Evolutionary conservation across 1,140 invertebrate species (phyloP).

Genomic region (Polypedilum pembai): DNA sequence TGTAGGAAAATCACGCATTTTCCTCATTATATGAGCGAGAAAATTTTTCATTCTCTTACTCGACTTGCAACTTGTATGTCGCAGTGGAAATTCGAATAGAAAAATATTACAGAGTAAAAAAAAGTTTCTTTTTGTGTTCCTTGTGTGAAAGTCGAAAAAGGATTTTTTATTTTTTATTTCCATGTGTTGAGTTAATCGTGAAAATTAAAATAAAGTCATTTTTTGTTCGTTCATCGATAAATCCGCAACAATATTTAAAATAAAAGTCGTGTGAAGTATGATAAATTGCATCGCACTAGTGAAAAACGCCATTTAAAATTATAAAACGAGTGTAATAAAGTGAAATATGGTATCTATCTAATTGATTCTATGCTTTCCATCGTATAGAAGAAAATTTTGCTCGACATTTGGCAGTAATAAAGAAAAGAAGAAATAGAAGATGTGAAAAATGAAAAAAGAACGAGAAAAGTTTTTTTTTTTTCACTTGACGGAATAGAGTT

Average conservation of each 20-base stretch:
- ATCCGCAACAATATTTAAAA: neutral
- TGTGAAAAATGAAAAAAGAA: neutral
- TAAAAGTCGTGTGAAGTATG: neutral
- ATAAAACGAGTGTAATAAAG: neutral
- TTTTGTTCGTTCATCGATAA: slow-evolving; percentile 2
- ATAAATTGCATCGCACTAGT: slow-evolving; percentile 10
- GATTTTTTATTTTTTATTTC: slow-evolving; percentile 15
- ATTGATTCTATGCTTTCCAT: neutral
- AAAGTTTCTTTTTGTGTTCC: neutral
- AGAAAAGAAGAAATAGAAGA: neutral
- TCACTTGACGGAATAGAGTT: slow-evolving; percentile 3
- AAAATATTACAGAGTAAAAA: slow-evolving; percentile 2
- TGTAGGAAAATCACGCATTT: slow-evolving; percentile 16
- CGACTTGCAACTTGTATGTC: slow-evolving; percentile 21
- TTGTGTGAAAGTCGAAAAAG: neutral
- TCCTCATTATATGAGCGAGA: slow-evolving; percentile 13
- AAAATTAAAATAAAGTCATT: neutral
- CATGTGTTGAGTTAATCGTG: slow-evolving; percentile 3
- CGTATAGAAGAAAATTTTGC: neutral
- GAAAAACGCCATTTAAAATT: slow-evolving; percentile 10
- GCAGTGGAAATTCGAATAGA: slow-evolving; percentile 23
- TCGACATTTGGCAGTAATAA: slow-evolving; percentile 3
- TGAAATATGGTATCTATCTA: neutral
- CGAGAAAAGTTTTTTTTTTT: slow-evolving; percentile 21
- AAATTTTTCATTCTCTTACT: slow-evolving; percentile 22